Base-by-base conservation (phyloP, 2,797 vertebrate genomes). In the Halcyon leucocephala region DNA sequence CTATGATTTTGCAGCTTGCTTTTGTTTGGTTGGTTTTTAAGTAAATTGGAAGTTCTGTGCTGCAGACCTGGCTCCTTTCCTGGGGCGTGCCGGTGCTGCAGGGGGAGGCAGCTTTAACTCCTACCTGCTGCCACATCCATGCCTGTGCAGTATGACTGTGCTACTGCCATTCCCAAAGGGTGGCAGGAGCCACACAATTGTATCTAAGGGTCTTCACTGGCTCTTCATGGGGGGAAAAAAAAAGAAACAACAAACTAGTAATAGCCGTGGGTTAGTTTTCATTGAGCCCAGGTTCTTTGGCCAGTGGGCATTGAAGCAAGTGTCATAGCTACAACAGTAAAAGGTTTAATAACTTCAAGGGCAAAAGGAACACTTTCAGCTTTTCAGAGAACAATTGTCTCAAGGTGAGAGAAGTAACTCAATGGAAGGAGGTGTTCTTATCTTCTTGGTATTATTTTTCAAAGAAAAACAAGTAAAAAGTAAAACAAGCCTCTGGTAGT, bases 21-120 rank as follows among this genome's bases (percentile, higher is more conserved):
- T 71, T 29, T 4, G 48, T 54, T 54, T 14, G 10, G 31, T 35
- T 16, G 21, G 16, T 39, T 28, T 15, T 19, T 65, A 42, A 74
- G 41, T 18, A 26, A 79, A 26, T 55, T 14, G 66, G 31, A 49
- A 12, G 31, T 26, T 87, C 72, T 29, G n/a, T 46, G n/a, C 48
- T 62, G 7, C 44, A 51, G 72, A 10, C 24, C 44, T 5, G 7
- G 6, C 46, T 66, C 5, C 15, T 65, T 54, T 79, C 60, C 81
- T 15, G 21, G 48, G 37, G 39, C 1, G 0, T 42, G 37, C 25
- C 33, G 26, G 58, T 55, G 57, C 33, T 9, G 0, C 14, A 7
- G 31, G 18, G 46, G 17, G 33, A 67, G 20, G 35, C 44, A 49
- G 41, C 55, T 31, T n/a, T 37, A 21, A 61, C 51, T 71, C 37